Evolutionary conservation across 2,888 invertebrate genomes (phyloP), one percentile per base, ranked within the genome.

Genomic region (Bombylius discolor): DNA sequence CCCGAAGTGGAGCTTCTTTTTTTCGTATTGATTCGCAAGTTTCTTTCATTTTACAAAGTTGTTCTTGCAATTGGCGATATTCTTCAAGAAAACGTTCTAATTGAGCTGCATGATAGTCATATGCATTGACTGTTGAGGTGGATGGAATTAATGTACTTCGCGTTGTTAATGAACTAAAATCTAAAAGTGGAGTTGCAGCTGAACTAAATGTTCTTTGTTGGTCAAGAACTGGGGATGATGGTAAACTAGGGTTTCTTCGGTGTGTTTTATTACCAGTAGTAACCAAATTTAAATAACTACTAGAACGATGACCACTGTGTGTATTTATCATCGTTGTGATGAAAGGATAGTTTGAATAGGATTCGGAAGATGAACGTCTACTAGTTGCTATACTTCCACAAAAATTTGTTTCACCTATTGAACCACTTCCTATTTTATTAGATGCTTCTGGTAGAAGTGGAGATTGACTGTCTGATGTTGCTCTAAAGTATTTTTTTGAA

Each of bases 51-150:
- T 83, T 82, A 57, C 85, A 85, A 60, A 89, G 74, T 69, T 89
- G 86, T 67, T 86, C 84, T 67, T 88, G 84, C 56, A 89, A 77
- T 64, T 79, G 83, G 62, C 87, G 79, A 67, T 89, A 89, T 67
- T 89, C 89, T 65, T 88, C 86, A 49, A 89, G 78, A 69, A 89
- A 89, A 56, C 83, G 79, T 66, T 88, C 88, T 60, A 89, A 73
- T 67, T 89, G 87, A 14, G 87, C 85, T 1, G 88, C 86, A 68
- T 87, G 84, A 66, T 87, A 87, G 67, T 88, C 87, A 69, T 84
- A 87, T 23, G 80, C 77, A 49, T 77, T 78, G 49, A 81, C 79
- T 58, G 79, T 79, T 3, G 79, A 75, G 13, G 68, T 67, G 11
- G 69, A 65, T 57, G 63, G 64, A 14, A 77, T 74, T 59, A 77